Conservation (phyloP, 2,113 vertebrate genomes). For the Etia nguti region DNA sequence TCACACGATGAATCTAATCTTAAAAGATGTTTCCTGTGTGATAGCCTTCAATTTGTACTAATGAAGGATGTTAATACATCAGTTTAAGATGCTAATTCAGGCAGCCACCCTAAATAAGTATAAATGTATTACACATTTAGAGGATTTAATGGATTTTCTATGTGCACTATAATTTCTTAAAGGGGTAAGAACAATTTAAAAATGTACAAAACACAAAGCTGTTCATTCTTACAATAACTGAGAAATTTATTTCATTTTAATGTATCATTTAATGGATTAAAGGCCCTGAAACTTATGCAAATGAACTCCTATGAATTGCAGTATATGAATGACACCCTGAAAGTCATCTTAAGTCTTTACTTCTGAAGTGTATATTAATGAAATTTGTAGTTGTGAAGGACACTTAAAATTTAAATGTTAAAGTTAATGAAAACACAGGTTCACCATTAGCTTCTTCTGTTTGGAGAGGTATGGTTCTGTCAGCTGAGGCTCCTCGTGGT, state of each 20-base stretch:
- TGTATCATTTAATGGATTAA: not conserved
- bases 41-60: not conserved
- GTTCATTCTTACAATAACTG: not conserved
- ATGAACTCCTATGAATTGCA: not conserved
- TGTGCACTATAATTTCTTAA: not conserved
- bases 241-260: accelerated
- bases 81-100: not conserved
- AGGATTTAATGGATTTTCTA: not conserved
- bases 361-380: not conserved
- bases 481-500: slow-evolving; percentile 92
- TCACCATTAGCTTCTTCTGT: slow-evolving; percentile 99
- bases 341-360: not conserved
- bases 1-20: not conserved
- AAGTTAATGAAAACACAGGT: not conserved
- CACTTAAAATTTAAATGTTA: not conserved
- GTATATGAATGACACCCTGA: not conserved
- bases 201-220: accelerated
- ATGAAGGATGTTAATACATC: not conserved
- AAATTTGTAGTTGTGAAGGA: not conserved
- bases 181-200: not conserved
- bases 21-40: not conserved
- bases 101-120: accelerated
- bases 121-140: not conserved
- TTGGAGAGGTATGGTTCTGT: slow-evolving; percentile 98
- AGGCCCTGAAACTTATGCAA: not conserved